These are phyloP conservation scores for Bombus vancouverensis DNA, from an alignment of 1,140 invertebrate species.

Conservation along the genomic window DNA sequence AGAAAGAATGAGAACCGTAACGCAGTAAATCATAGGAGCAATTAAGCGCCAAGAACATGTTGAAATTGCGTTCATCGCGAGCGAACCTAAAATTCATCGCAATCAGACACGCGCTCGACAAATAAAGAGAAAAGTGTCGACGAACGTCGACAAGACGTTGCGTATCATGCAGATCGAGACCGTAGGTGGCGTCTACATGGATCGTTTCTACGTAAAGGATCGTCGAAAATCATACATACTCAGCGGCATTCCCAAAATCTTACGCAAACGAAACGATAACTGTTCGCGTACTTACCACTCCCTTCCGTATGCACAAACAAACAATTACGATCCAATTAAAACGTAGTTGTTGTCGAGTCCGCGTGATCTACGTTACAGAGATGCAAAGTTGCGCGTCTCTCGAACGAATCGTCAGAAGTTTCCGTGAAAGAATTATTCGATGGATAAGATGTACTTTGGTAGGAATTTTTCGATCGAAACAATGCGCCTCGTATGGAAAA, in stretches of 20 bases:
- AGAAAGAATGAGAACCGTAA: too few relatives aligned
- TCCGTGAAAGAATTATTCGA: neutral
- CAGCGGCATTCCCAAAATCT: neutral
- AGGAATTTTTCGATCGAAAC: neutral
- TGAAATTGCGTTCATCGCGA: too few relatives aligned
- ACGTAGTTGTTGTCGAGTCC: neutral
- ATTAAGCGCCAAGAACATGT: too few relatives aligned
- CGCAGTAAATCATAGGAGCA: too few relatives aligned
- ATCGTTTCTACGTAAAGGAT: neutral
- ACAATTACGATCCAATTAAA: slow-evolving; percentile 47
- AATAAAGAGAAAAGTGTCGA: neutral
- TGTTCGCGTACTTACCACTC: slow-evolving; percentile 70
- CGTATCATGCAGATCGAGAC: neutral
- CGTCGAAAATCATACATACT: neutral
- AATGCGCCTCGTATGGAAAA: neutral
- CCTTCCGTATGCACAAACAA: slow-evolving; percentile 70
- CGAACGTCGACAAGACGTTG: neutral
- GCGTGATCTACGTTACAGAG: neutral
- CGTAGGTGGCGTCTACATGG: neutral
- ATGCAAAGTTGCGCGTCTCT: neutral
- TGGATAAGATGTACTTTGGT: too few relatives aligned
- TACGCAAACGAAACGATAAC: neutral
- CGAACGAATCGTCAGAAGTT: neutral
- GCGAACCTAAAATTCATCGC: too few relatives aligned
- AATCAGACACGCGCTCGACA: neutral